These are phyloP conservation scores for Chaetodon auriga DNA, from an alignment of 2,113 vertebrate species.

Conservation along the genomic window DNA sequence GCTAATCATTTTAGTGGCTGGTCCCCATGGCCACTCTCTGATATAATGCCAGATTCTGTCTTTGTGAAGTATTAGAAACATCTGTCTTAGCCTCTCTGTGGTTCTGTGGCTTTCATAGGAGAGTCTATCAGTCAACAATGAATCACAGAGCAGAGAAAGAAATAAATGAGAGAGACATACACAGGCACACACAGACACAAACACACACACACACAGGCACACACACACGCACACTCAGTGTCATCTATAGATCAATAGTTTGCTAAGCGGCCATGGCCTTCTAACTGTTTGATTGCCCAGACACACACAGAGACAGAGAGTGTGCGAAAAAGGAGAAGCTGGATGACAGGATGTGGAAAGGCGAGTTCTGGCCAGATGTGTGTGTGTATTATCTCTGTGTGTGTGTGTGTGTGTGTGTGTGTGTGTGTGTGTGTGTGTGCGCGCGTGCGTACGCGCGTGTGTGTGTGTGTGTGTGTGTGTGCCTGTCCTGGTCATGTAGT, in stretches of 20 bases:
- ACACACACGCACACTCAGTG: conserved; percentile 10
- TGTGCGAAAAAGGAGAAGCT: neutral
- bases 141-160: neutral
- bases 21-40: neutral
- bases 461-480: conserved; percentile 9
- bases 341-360: conserved; percentile 25
- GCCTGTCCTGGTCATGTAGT: conserved; percentile 50
- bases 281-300: conserved; percentile 34
- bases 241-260: conserved; percentile 52
- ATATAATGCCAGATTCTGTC: neutral
- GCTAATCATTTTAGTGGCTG: neutral
- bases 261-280: conserved; percentile 41
- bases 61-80: neutral
- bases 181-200: conserved; percentile 2
- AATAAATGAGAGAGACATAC: conserved; percentile 18
- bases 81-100: conserved; percentile 1
- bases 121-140: neutral
- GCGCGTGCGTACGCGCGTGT: conserved; percentile 7
- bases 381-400: conserved; percentile 17
- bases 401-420: conserved; percentile 15
- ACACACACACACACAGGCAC: neutral
- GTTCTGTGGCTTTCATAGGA: neutral
- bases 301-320: conserved; percentile 2
- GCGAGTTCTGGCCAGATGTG: conserved; percentile 20
- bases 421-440: conserved; percentile 16